A percentile compares a stretch with the other conserved stretches of the same genome.
phyloP scores from a whole-genome alignment of 2,797 vertebrate genomes.

The Arctocebus calabarensis region DNA sequence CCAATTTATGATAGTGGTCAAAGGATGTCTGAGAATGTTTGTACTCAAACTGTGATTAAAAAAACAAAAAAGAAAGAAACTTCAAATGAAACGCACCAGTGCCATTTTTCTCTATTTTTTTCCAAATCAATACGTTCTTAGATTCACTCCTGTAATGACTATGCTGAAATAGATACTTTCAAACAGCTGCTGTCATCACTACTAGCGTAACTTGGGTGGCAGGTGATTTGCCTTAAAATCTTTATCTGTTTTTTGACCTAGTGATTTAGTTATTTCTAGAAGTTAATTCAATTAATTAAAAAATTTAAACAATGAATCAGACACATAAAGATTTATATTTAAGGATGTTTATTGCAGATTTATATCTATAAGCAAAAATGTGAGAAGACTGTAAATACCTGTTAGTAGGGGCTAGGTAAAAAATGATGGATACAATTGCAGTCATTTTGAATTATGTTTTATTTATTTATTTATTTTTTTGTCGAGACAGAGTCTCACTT shows the following conservation, averaged over 20 bases:
- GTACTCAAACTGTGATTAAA: not conserved
- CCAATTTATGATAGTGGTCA: not conserved
- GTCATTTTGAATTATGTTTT: not conserved
- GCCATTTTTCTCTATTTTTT: not conserved
- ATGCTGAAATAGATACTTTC: not conserved
- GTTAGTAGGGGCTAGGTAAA: not conserved
- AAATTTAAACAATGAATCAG: not conserved
- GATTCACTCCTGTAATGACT: not conserved
- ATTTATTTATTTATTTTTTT: not conserved
- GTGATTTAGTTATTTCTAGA: slow-evolving; percentile 26
- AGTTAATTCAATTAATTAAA: slow-evolving; percentile 18
- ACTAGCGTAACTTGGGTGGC: not conserved
- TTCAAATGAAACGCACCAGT: slow-evolving; percentile 31
- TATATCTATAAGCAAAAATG: slow-evolving; percentile 37
- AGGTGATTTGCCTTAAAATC: not conserved
- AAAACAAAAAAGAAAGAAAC: not conserved
- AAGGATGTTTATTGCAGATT: not conserved
- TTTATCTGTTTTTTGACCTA: not conserved
- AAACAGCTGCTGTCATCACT: not conserved
- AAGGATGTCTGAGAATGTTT: not conserved
- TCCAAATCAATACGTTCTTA: not conserved
- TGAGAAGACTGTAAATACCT: not conserved
- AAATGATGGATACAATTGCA: not conserved
- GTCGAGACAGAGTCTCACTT: no score
- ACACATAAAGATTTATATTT: slow-evolving; percentile 5